Evolutionary conservation across 2,888 invertebrate genomes (phyloP), one percentile per base, ranked within the genome.

Genomic region (Coenonympha arcania): DNA sequence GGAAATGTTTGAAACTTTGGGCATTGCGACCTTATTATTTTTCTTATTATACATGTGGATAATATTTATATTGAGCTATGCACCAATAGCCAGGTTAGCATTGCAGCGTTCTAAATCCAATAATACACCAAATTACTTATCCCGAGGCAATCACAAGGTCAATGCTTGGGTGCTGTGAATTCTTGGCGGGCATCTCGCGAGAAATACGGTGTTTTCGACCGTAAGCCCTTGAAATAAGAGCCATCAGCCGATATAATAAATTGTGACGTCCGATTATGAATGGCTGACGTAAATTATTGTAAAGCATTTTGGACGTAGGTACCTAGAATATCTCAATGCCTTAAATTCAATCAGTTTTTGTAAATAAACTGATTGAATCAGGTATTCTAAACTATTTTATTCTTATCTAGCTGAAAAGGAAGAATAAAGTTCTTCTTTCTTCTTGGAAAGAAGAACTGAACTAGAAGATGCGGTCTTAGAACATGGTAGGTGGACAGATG

Each of bases 61-160:
- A n/a, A n/a, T n/a, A n/a, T n/a, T n/a, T n/a, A n/a, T n/a, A n/a
- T n/a, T n/a, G n/a, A n/a, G n/a, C n/a, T n/a, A 33, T 33, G 33
- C 33, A 16, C 9, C 16, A 33, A 9, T 18, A 8, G 9, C 33
- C 18, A 34, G 6, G 20, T 37, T 22, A 6, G 13, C 31, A 6
- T 34, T 47, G 44, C 30, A 50, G 26, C 19, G 33, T 8, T 43
- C 40, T 47, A 42, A 37, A 50, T 31, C 50, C 30, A 20, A 50
- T 47, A 31, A 36, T 36, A 45, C 36, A 47, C 51, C 30, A 39
- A 48, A 31, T 48, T 39, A 47, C 45, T 37, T 47, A 46, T 56
- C 39, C 31, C 55, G 45, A 54, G 48, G 51, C 49, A 51, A 52
- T 39, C 19, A 40, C 56, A 54, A 58, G 58, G 56, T 58, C 58